Percentiles rank a stretch among this genome's conserved stretches.
phyloP scores from a whole-genome alignment of 35 echinoderm and acorn worm genomes.

The Amphiura filiformis region DNA sequence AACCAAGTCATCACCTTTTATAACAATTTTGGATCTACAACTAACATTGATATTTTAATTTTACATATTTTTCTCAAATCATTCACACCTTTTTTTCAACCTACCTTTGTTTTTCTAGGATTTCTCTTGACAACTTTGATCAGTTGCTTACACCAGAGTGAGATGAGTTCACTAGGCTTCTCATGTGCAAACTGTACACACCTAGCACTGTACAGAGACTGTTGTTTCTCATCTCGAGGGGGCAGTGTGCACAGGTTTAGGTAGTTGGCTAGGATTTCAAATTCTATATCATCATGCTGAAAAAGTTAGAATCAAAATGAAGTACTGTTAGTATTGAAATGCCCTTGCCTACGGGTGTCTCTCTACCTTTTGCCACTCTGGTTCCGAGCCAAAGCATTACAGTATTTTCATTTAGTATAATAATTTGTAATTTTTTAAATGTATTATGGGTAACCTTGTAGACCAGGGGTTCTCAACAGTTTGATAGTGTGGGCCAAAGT shows the following conservation, averaged over 20 bases:
- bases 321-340: too few relatives aligned
- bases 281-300: constrained; percentile 50
- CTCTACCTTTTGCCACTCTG: too few relatives aligned
- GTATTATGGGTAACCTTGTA: too few relatives aligned
- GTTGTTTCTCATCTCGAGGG: neutral
- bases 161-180: constrained; percentile 40
- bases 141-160: constrained; percentile 65
- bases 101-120: constrained; percentile 51
- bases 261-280: constrained; percentile 48
- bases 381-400: too few relatives aligned
- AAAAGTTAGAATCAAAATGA: too few relatives aligned
- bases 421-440: too few relatives aligned
- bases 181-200: constrained; percentile 40
- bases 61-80: neutral
- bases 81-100: neutral
- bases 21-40: neutral
- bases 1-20: neutral
- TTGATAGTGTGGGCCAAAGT: too few relatives aligned
- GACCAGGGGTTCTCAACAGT: too few relatives aligned
- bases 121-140: constrained; percentile 57
- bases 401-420: too few relatives aligned
- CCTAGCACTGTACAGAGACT: constrained; percentile 41
- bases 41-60: neutral
- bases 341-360: too few relatives aligned
- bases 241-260: constrained; percentile 40